Conservation (phyloP, 2,888 invertebrate species). For the Cataglyphis livida region DNA sequence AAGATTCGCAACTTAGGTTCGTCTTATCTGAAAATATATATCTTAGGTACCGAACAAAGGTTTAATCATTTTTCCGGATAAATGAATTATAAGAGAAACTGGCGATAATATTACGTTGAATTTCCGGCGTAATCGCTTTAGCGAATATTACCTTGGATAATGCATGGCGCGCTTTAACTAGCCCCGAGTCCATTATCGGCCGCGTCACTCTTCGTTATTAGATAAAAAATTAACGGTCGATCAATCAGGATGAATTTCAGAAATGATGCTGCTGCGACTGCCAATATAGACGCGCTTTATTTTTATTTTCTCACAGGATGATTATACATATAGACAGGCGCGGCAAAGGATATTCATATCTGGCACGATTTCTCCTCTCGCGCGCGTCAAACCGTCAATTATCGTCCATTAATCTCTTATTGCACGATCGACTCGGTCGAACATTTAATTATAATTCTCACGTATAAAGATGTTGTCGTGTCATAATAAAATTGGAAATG, state of each 20-base stretch:
- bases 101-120: conserved; percentile 24
- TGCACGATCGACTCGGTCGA: neutral
- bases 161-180: conserved; percentile 29
- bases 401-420: conserved; percentile 28
- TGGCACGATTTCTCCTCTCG: conserved; percentile 17
- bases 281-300: conserved; percentile 35
- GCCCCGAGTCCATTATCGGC: conserved; percentile 41
- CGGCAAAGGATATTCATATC: conserved; percentile 25
- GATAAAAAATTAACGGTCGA: conserved; percentile 48
- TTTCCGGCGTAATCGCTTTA: conserved; percentile 36
- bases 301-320: conserved; percentile 27
- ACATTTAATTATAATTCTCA: conserved; percentile 19
- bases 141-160: conserved; percentile 32
- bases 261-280: neutral
- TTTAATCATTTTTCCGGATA: conserved; percentile 30
- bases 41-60: neutral
- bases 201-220: conserved; percentile 48
- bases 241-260: conserved; percentile 48
- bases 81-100: conserved; percentile 23
- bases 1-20: neutral
- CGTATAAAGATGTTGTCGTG: neutral
- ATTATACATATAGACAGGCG: neutral
- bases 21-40: too few species aligned
- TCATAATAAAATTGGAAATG: neutral
- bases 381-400: conserved; percentile 25